Evolutionary conservation across 64 coral and sea anemone genomes (phyloP).

Genomic region (Pocillopora damicornis): DNA sequence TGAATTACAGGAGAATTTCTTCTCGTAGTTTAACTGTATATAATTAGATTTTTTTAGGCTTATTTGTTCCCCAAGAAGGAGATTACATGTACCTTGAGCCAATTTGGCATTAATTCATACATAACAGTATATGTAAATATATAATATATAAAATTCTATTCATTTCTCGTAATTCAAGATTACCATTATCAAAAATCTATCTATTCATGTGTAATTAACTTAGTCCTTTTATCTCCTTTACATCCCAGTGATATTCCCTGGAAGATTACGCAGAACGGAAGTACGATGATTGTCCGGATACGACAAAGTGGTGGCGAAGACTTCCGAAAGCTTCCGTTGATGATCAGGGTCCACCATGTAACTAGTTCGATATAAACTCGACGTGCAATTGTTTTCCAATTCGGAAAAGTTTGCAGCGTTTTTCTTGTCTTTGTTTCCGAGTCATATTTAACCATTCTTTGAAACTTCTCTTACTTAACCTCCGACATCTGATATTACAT

Average conservation of each 20-base stretch:
- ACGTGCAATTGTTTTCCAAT: background rate
- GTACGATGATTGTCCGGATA: background rate
- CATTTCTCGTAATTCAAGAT: conserved; percentile 4
- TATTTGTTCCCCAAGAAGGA: background rate
- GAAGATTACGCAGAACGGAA: background rate
- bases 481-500: background rate
- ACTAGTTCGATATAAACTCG: background rate
- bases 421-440: too few relatives aligned
- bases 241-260: background rate
- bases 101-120: background rate
- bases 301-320: background rate
- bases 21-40: too few relatives aligned
- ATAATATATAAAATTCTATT: conserved; percentile 27
- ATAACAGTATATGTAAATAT: conserved; percentile 6
- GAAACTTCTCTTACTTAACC: background rate
- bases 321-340: background rate
- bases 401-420: background rate
- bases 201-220: background rate
- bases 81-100: conserved; percentile 1
- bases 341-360: background rate
- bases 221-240: background rate
- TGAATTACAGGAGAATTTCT: background rate
- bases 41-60: background rate
- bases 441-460: background rate
- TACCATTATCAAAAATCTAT: conserved; percentile 14